Conservation (phyloP, 35 echinoderm and acorn worm genomes). For the Heliocidaris tuberculata region DNA sequence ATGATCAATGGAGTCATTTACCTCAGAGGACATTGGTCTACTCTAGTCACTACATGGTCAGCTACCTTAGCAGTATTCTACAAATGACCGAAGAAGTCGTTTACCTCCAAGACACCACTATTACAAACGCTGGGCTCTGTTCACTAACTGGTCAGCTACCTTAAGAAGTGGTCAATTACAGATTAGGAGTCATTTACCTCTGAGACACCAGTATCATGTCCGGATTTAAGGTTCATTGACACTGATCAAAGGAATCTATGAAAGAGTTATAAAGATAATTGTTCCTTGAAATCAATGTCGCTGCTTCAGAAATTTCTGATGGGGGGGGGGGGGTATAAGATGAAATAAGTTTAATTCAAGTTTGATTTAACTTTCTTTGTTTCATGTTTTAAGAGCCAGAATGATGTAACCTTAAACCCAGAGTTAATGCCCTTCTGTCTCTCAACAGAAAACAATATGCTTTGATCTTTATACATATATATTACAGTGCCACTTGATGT, state of each 20-base stretch:
- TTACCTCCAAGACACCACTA: background rate
- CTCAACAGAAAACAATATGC: no score
- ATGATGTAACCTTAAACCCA: no score
- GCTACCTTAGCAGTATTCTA: background rate
- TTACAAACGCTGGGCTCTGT: background rate
- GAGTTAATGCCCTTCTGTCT: no score
- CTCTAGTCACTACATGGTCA: background rate
- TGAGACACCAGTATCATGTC: background rate
- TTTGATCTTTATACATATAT: no score
- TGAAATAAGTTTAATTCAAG: no score
- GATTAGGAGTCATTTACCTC: background rate
- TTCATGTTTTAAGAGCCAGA: no score
- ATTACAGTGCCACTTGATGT: no score
- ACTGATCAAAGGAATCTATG: background rate
- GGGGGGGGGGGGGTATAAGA: no score
- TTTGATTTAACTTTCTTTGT: no score
- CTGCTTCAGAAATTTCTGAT: background rate
- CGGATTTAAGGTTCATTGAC: background rate
- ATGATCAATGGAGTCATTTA: slow-evolving; percentile 17
- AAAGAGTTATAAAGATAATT: background rate
- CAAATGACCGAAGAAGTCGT: background rate
- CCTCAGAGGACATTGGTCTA: background rate
- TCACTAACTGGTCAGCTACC: background rate
- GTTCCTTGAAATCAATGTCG: background rate
- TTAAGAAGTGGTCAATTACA: background rate